Conservation (phyloP, 2,113 vertebrate species). For the Leptosomus discolor region DNA sequence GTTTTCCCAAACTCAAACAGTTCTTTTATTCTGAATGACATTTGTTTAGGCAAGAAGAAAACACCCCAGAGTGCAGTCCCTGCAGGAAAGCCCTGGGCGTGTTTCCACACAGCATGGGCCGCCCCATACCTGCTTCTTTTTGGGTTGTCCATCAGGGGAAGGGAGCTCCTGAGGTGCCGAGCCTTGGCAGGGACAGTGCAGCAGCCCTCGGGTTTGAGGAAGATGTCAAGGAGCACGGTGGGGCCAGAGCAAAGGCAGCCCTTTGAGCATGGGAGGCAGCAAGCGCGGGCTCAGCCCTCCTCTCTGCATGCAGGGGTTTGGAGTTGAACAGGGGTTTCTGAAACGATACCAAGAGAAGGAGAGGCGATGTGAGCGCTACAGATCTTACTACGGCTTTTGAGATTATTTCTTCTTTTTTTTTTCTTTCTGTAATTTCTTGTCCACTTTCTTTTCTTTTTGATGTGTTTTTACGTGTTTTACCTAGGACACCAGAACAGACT, state of each 20-base stretch:
- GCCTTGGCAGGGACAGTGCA: not conserved
- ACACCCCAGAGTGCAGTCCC: not conserved
- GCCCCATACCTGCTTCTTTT: not conserved
- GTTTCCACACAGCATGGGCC: rapidly evolving
- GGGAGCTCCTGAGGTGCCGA: rapidly evolving
- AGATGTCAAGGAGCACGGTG: rapidly evolving
- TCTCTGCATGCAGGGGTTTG: too few relatives aligned
- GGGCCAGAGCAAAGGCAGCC: not conserved
- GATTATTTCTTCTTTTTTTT: not conserved
- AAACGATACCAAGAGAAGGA: not conserved
- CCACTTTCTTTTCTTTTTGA: not conserved
- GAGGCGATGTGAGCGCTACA: rapidly evolving
- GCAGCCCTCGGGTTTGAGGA: not conserved
- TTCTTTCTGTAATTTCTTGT: not conserved
- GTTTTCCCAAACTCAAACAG: not conserved
- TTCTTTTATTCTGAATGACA: not conserved
- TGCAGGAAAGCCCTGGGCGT: rapidly evolving
- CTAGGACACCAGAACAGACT: not conserved
- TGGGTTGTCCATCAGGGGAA: rapidly evolving
- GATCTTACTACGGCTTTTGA: not conserved
- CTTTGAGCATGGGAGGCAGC: not conserved
- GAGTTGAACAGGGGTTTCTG: not conserved
- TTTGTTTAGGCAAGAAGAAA: not conserved
- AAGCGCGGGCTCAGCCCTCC: rapidly evolving
- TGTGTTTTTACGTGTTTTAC: not conserved